phyloP scores from a whole-genome alignment of 1,140 invertebrate species.

The Drosophila mayri region DNA sequence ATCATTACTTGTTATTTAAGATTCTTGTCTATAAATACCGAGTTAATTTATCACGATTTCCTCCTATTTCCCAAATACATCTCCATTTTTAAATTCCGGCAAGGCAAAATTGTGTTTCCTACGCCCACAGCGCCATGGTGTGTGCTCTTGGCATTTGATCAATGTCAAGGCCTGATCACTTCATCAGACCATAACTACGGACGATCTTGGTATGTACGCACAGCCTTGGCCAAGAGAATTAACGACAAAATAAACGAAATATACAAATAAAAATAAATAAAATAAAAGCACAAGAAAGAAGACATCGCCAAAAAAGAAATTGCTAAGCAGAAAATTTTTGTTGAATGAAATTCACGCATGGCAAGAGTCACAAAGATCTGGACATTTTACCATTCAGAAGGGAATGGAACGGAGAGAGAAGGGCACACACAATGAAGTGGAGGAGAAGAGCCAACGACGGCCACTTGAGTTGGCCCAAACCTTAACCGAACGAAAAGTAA shows the following conservation, averaged over 20 bases:
- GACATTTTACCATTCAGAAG: slow-evolving; percentile 42
- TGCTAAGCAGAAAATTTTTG: slow-evolving; percentile 65
- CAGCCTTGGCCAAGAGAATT: slow-evolving; percentile 58
- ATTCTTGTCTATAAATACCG: not conserved
- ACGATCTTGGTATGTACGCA: slow-evolving; percentile 31
- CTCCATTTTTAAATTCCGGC: not conserved
- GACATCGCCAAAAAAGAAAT: slow-evolving; percentile 71
- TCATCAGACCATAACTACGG: slow-evolving; percentile 60
- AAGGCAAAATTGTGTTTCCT: slow-evolving; percentile 23
- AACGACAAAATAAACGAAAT: slow-evolving; percentile 13
- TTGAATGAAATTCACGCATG: slow-evolving; percentile 78
- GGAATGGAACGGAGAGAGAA: slow-evolving; percentile 13
- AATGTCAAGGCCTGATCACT: slow-evolving; percentile 81
- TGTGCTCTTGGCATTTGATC: slow-evolving; percentile 57
- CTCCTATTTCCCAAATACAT: slow-evolving; percentile 20
- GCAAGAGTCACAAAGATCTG: slow-evolving; percentile 40
- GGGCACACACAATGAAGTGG: slow-evolving; percentile 29
- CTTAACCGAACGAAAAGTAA: slow-evolving; percentile 8
- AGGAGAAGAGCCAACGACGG: slow-evolving; percentile 19
- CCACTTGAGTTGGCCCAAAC: slow-evolving; percentile 27
- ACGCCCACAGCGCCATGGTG: slow-evolving; percentile 12
- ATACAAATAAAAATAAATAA: slow-evolving; percentile 4
- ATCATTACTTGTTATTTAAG: not conserved
- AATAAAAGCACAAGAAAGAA: slow-evolving; percentile 5
- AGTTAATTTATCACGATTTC: slow-evolving; percentile 9